These are phyloP conservation scores for Rhingia rostrata DNA, from an alignment of 2,888 invertebrate species.

Conservation along the genomic window DNA sequence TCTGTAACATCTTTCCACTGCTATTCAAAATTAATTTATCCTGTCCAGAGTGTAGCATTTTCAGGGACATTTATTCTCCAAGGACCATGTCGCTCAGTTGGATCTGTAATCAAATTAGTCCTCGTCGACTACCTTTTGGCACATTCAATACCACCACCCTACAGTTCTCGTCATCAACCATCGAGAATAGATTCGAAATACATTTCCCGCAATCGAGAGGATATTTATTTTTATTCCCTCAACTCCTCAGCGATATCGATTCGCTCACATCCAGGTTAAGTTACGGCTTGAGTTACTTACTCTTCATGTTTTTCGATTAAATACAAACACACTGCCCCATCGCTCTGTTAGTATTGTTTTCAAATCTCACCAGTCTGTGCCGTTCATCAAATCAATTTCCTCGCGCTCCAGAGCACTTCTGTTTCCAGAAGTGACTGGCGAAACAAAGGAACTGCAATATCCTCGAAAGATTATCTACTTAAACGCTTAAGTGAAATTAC, in stretches of 20 bases:
- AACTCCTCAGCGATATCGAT: neutral
- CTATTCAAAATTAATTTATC: conserved; percentile 25
- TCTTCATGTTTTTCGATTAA: conserved; percentile 13
- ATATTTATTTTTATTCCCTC: neutral
- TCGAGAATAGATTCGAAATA: neutral
- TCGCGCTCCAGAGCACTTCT: conserved; percentile 7
- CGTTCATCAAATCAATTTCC: conserved; percentile 58
- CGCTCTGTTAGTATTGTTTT: conserved; percentile 9
- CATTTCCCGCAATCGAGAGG: neutral
- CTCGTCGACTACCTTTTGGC: conserved; percentile 7
- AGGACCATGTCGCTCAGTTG: conserved; percentile 12
- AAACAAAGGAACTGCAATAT: conserved; percentile 67
- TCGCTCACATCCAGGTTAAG: conserved; percentile 21
- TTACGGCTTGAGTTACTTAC: neutral
- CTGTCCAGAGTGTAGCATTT: conserved; percentile 10
- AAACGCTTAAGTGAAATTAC: conserved; percentile 70
- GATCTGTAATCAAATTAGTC: conserved; percentile 31
- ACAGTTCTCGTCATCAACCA: neutral
- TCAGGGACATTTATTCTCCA: conserved; percentile 24
- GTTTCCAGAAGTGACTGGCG: conserved; percentile 48
- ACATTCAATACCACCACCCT: neutral
- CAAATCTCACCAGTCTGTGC: conserved; percentile 2
- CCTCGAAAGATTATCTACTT: conserved; percentile 68
- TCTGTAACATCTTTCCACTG: neutral
- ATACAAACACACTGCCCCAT: neutral